Conservation (phyloP, 1,140 invertebrate genomes). For the Oppia nitens region DNA sequence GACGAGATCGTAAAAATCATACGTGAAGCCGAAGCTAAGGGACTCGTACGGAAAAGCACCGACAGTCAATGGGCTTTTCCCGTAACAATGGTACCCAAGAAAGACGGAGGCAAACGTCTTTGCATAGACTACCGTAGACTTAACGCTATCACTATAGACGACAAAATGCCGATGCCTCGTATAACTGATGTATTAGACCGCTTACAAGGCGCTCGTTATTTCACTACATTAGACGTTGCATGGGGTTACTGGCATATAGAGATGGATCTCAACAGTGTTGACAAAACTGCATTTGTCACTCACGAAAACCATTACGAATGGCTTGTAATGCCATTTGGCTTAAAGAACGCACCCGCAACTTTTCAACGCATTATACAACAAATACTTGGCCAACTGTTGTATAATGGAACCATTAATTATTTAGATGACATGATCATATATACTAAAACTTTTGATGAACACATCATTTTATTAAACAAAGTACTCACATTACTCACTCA, state of each 20-base stretch:
- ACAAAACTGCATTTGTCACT: conserved; percentile 24
- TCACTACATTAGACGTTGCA: conserved; percentile 23
- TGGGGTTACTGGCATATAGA: conserved; percentile 14
- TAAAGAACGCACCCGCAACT: conserved; percentile 11
- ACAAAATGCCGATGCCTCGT: conserved; percentile 34
- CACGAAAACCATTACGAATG: conserved; percentile 12
- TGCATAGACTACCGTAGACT: conserved; percentile 33
- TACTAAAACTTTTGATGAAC: conserved; percentile 15
- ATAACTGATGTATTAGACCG: conserved; percentile 28
- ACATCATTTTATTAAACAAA: conserved; percentile 2
- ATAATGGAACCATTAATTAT: background rate
- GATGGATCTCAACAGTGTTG: conserved; percentile 24
- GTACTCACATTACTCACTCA: conserved; percentile 9
- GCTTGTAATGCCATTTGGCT: conserved; percentile 14
- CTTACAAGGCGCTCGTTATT: conserved; percentile 27
- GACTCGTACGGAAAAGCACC: conserved; percentile 21
- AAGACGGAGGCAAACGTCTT: conserved; percentile 23
- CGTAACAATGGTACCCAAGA: conserved; percentile 20
- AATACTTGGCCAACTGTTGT: background rate
- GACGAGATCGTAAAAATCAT: too few species aligned
- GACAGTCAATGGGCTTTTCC: conserved; percentile 22
- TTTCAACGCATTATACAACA: conserved; percentile 18
- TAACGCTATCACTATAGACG: conserved; percentile 29
- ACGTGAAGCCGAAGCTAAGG: background rate
- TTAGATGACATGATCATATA: conserved; percentile 17